A percentile compares a stretch with the other conserved stretches of the same genome.
phyloP scores from a whole-genome alignment of 2,113 vertebrate species.

The Anolis carolinensis region DNA sequence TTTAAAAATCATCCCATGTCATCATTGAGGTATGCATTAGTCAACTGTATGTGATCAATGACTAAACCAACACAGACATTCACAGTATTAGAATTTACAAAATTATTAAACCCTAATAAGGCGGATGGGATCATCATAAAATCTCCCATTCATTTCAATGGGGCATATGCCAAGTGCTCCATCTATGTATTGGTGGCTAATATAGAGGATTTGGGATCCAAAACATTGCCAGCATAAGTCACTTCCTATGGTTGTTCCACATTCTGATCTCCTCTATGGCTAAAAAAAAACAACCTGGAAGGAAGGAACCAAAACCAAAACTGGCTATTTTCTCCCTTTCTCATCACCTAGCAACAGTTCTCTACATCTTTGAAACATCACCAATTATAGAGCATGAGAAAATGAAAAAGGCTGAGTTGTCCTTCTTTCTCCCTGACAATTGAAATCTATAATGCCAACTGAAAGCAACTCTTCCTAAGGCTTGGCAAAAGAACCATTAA shows the following conservation, averaged over 20 bases:
- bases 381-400: conserved; percentile 38
- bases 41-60: not conserved
- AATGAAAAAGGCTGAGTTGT: conserved; percentile 32
- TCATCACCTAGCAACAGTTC: conserved; percentile 51
- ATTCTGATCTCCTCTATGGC: conserved; percentile 33
- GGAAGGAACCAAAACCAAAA: conserved; percentile 51
- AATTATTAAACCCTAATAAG: not conserved
- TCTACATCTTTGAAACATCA: conserved; percentile 15
- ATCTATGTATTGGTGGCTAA: conserved; percentile 1
- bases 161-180: not conserved
- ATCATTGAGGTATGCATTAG: not conserved
- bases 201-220: conserved; percentile 18
- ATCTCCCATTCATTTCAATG: not conserved
- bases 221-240: conserved; percentile 35
- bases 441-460: conserved; percentile 25
- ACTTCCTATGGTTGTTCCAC: conserved; percentile 36
- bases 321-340: conserved; percentile 35
- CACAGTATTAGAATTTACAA: not conserved
- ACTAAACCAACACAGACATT: conserved; percentile 13
- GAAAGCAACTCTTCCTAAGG: conserved; percentile 41
- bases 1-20: too few species aligned
- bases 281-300: conserved; percentile 44
- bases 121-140: not conserved
- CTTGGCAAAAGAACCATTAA: conserved; percentile 61
- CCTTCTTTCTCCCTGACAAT: conserved; percentile 35